phyloP scores from a whole-genome alignment of 2,113 vertebrate genomes.

The Oreochromis spilurus region DNA sequence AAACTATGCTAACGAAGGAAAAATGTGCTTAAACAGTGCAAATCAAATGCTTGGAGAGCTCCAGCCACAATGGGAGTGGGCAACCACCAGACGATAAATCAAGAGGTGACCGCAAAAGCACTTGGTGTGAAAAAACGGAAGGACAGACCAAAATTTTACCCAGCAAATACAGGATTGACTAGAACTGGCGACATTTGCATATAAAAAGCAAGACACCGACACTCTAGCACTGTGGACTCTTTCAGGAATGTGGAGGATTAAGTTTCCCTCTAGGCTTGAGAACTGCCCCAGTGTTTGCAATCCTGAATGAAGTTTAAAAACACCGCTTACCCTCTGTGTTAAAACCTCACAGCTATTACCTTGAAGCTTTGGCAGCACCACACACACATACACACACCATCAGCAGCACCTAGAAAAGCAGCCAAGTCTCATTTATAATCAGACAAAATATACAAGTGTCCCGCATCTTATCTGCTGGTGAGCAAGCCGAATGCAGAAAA shows the following conservation, averaged over 20 bases:
- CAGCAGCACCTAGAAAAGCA: constrained; percentile 39
- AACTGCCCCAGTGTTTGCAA: constrained; percentile 55
- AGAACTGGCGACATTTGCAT: constrained; percentile 38
- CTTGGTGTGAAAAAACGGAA: constrained; percentile 52
- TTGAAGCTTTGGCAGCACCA: constrained; percentile 60
- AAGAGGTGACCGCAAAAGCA: constrained; percentile 55
- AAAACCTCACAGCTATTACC: constrained; percentile 23
- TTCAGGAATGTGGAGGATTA: constrained; percentile 54
- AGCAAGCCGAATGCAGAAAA: constrained; percentile 18
- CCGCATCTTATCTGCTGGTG: constrained; percentile 22
- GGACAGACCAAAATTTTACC: constrained; percentile 13
- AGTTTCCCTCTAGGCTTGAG: not conserved
- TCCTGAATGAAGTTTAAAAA: constrained; percentile 9
- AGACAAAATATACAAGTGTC: constrained; percentile 19
- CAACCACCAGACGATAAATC: constrained; percentile 28
- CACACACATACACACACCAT: not conserved
- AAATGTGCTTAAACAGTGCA: constrained; percentile 58
- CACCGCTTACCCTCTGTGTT: not conserved
- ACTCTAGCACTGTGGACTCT: not conserved
- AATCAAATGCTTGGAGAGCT: constrained; percentile 45
- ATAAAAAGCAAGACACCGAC: constrained; percentile 14
- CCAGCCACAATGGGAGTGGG: not conserved
- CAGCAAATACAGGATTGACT: constrained; percentile 24
- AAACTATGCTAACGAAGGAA: constrained; percentile 19
- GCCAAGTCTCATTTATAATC: not conserved